Evolutionary conservation across 23 tunicate species (phyloP), one percentile per base, ranked within the genome.

Genomic region (Clavelina lepadiformis): DNA sequence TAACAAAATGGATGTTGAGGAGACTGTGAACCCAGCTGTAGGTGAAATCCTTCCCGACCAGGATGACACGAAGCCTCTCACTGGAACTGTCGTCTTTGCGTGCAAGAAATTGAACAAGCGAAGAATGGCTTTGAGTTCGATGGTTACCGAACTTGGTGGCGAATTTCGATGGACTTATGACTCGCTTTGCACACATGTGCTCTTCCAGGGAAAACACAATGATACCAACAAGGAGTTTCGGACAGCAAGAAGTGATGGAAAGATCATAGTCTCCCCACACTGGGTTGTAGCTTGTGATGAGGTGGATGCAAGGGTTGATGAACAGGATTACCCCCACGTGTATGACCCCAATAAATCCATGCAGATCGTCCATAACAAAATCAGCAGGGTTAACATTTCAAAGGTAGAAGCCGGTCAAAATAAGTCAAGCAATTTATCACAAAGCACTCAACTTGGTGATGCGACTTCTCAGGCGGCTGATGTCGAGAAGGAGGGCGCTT

Each of bases 311-410:
- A 54, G 82, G 38, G 41, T 74, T 33, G 82, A 80, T 27, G 96
- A 88, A 44, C 7, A 26, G 13, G 44, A 41, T 11, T 88, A 51
- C 30, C 88, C 96, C 31, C 96, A 74, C 49, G 73, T 44, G 0
- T 88, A 69, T 59, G 80, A 88, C 65, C 96, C 96, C 35, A 88
- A 88, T 56, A 88, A 88, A 51, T 88, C 96, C 23, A 74, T 88
- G 3, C 83, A 80, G 62, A 76, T 77, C n/a, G n/a, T n/a, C n/a
- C n/a, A n/a, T n/a, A n/a, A n/a, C n/a, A n/a, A n/a, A n/a, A n/a
- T n/a, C n/a, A n/a, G n/a, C n/a, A n/a, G n/a, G n/a, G n/a, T n/a
- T n/a, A n/a, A n/a, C 50, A 44, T 18, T 13, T 18, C 15, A 44
- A 26, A 33, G 15, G 31, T 38, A 53, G 38, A 64, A 35, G 21